Evolutionary conservation across 2,797 vertebrate species (phyloP).

Genomic region (Schizopygopsis pylzovi): DNA sequence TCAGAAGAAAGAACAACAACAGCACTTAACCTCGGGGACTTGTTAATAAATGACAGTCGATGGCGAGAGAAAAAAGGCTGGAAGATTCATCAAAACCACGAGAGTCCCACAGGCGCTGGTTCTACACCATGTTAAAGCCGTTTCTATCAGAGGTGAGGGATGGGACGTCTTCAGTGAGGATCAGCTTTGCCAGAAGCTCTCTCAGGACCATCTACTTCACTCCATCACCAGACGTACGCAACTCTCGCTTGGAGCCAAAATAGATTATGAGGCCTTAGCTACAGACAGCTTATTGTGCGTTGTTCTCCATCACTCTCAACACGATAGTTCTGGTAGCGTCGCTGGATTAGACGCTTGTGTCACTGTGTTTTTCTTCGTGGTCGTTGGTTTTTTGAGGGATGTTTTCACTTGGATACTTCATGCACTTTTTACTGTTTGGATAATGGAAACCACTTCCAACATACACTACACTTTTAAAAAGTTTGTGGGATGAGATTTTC

Average conservation of each 20-base stretch:
- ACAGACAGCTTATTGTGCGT: conserved; percentile 51
- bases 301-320: conserved; percentile 44
- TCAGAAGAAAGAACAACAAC: conserved; percentile 1
- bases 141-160: conserved; percentile 46
- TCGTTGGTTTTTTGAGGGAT: not conserved
- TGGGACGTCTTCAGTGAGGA: conserved; percentile 22
- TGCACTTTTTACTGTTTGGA: not conserved
- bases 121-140: conserved; percentile 53
- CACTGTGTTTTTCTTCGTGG: not conserved
- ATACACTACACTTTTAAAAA: not conserved
- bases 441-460: not conserved
- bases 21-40: conserved; percentile 42
- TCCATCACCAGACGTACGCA: conserved; percentile 31
- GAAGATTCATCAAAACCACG: conserved; percentile 41
- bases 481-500: not conserved
- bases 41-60: conserved; percentile 45
- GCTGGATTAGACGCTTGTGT: conserved; percentile 6
- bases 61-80: conserved; percentile 30
- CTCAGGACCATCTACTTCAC: conserved; percentile 27
- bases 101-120: conserved; percentile 40
- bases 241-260: conserved; percentile 31
- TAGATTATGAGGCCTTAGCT: conserved; percentile 56
- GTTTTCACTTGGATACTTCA: not conserved
- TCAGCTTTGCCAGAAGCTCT: conserved; percentile 42
- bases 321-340: conserved; percentile 27